Evolutionary conservation across 2,797 vertebrate genomes (phyloP).

Genomic region (Numenius phaeopus): DNA sequence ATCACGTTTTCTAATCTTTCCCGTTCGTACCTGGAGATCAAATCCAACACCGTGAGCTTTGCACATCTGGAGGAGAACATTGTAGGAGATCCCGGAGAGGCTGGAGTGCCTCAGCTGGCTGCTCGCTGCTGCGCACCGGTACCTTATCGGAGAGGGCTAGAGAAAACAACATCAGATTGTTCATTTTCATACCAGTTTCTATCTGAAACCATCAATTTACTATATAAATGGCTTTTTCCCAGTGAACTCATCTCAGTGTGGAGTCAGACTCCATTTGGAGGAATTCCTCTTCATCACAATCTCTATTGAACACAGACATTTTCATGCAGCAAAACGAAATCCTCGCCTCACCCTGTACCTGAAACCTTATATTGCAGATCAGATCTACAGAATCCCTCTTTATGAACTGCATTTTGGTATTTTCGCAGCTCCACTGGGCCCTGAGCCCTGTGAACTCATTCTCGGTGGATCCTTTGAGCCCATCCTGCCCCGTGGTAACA

Average conservation of each 20-base stretch:
- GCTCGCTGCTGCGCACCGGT: conserved; percentile 82
- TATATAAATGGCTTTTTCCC: not conserved
- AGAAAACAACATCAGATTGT: not conserved
- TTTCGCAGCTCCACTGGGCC: not conserved
- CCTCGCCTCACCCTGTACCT: not conserved
- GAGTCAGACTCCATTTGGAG: not conserved
- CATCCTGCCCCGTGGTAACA: not conserved
- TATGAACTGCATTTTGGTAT: not conserved
- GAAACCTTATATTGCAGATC: accelerated
- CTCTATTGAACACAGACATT: not conserved
- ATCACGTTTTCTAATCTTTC: not conserved
- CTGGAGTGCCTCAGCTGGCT: conserved; percentile 83
- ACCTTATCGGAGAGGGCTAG: conserved; percentile 49
- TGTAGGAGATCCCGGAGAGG: conserved; percentile 85
- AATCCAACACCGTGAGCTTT: conserved; percentile 86
- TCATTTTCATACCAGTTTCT: not conserved
- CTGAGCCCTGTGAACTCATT: not conserved
- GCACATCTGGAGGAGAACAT: conserved; percentile 86
- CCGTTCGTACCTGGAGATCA: conserved; percentile 84
- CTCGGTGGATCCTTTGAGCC: not conserved
- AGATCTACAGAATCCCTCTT: not conserved
- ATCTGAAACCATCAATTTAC: not conserved
- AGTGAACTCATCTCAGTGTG: not conserved
- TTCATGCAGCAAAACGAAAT: not conserved
- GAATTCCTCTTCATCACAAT: not conserved